Base-by-base conservation (phyloP, 2,888 invertebrate species). In the Alentia gelatinosa region DNA sequence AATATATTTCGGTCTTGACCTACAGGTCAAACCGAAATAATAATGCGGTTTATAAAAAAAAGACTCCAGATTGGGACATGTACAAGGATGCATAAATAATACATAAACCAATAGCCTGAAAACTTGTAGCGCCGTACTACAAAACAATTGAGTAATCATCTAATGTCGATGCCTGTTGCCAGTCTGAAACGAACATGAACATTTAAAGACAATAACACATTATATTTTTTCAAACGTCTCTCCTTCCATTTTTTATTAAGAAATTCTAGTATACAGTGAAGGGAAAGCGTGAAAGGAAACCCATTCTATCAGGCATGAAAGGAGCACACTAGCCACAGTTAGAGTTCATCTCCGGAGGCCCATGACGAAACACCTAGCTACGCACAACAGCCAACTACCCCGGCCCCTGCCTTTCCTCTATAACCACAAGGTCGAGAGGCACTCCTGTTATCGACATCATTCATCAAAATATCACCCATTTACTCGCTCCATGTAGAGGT, bases 251-350 rank as follows among this genome's bases (percentile, higher is more conserved):
- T 39, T 86, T 86, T 86, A 86, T 86, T 86, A 86, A 86, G 86
- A 42, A 86, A 86, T 30, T 42, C 86, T 86, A 79, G 79, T 86
- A 47, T 50, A 86, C 47, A 47, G 47, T 86, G 50, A 86, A 30
- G 86, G 30, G 86, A 86, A 86, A 86, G 47, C 19, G 86, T 86
- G 47, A 86, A 42, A 86, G 86, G 26, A 42, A 86, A 86, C 42
- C 50, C 86, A 86, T 86, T 86, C 86, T 86, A 86, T 50, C 23
- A 50, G 86, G 86, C 86, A 86, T 79, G 79, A 79, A 86, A 50
- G 7, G 86, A 47, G 86, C 42, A 47, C 42, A 50, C 86, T 42
- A 86, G 86, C 42, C 42, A 47, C 26, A 50, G 79, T 3, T 37
- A 35, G 39, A 35, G n/a, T 35, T 79, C 19, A 37, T 75, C n/a